Percentiles rank a stretch among this genome's conserved stretches.
Evolutionary conservation across 2,888 invertebrate genomes (phyloP).

Genomic region (Leptopterna dolabrata): DNA sequence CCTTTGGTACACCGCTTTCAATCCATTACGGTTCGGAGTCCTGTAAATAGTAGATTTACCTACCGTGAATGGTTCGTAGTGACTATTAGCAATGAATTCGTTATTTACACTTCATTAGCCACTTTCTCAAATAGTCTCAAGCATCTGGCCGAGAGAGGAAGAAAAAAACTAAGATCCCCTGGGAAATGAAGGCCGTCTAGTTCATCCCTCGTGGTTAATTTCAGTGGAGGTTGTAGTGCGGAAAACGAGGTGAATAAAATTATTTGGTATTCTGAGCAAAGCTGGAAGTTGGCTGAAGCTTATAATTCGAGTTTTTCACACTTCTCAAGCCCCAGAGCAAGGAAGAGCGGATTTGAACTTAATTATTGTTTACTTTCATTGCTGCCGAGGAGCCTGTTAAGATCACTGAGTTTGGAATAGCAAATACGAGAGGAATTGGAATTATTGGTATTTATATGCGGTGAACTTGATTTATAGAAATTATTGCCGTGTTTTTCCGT

Average conservation of each 20-base stretch:
- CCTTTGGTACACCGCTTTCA: too few species aligned
- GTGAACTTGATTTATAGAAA: too few species aligned
- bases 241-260: constrained; percentile 3
- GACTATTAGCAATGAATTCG: neutral
- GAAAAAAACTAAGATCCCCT: neutral
- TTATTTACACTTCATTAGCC: constrained; percentile 8
- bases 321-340: neutral
- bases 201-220: neutral
- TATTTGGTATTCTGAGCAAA: neutral
- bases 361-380: neutral
- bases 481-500: too few species aligned
- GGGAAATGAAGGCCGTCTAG: neutral
- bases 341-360: neutral
- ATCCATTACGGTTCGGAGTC: too few species aligned
- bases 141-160: neutral
- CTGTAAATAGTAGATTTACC: too few species aligned
- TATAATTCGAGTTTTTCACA: neutral
- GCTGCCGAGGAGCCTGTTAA: neutral
- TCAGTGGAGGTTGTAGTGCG: neutral
- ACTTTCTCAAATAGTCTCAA: neutral
- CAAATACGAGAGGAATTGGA: neutral
- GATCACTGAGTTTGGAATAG: neutral
- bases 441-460: too few species aligned
- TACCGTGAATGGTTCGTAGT: neutral
- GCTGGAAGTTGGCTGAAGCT: neutral